Conservation (phyloP, 2,113 vertebrate genomes). For the Furnarius figulus region DNA sequence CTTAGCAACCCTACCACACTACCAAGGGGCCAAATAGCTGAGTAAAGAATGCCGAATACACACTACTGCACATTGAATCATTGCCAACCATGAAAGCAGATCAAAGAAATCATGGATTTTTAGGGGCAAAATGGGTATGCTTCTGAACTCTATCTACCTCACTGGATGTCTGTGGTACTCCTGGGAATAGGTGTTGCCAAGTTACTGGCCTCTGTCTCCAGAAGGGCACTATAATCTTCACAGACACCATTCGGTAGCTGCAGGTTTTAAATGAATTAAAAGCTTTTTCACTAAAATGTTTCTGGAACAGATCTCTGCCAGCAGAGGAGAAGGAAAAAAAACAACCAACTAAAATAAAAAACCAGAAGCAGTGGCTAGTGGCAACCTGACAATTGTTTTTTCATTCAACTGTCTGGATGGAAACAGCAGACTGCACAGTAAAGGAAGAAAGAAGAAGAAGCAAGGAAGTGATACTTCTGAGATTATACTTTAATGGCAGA, state of each 20-base stretch:
- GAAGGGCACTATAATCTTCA: conserved; percentile 43
- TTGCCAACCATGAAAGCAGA: not conserved
- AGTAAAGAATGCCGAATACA: not conserved
- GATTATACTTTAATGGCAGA: not conserved
- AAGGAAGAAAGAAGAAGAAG: not conserved
- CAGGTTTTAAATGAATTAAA: conserved; percentile 65
- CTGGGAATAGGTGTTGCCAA: conserved; percentile 56
- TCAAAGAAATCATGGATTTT: not conserved
- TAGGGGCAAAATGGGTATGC: not conserved
- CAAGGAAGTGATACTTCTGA: not conserved
- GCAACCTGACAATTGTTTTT: not conserved
- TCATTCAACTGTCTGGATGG: not conserved
- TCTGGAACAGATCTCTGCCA: conserved; percentile 24
- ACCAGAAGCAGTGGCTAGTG: not conserved
- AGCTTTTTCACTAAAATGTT: conserved; percentile 53
- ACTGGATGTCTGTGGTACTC: conserved; percentile 27
- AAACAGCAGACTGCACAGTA: not conserved
- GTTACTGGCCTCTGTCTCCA: conserved; percentile 56
- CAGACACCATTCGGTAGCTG: conserved; percentile 7
- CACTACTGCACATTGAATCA: not conserved
- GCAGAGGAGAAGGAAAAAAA: not conserved
- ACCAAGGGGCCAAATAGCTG: not conserved
- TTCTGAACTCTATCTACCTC: not conserved
- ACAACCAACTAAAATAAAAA: not conserved
- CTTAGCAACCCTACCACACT: not conserved